phyloP scores from a whole-genome alignment of 2,888 invertebrate species.

The Salticus scenicus region DNA sequence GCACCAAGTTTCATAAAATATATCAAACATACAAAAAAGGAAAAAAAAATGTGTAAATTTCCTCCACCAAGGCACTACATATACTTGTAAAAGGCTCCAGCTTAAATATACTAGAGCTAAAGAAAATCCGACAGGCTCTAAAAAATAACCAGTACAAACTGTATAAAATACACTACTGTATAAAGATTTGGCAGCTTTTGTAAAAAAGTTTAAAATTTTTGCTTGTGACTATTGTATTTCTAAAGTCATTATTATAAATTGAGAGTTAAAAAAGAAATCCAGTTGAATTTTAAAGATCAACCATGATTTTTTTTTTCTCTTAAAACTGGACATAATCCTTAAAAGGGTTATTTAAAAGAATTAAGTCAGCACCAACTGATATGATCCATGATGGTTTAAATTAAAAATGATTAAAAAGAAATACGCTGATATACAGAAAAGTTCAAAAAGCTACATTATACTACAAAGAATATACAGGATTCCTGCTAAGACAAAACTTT shows the following conservation, averaged over 20 bases:
- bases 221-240: not conserved
- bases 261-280: conserved; percentile 1
- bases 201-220: conserved; percentile 46
- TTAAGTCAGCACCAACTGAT: conserved; percentile 2
- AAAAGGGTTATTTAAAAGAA: not conserved
- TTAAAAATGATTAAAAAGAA: no score
- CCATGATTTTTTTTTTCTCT: not conserved
- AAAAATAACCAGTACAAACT: conserved; percentile 47
- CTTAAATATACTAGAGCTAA: conserved; percentile 7
- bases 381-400: not conserved
- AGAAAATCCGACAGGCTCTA: conserved; percentile 17
- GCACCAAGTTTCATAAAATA: conserved; percentile 49
- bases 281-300: not conserved
- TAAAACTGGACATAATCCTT: not conserved
- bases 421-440: no score
- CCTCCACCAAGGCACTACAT: conserved; percentile 57
- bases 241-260: not conserved
- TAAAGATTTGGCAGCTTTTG: conserved; percentile 60
- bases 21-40: conserved; percentile 18
- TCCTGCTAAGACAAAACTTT: no score
- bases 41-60: conserved; percentile 9
- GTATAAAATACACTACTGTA: conserved; percentile 54
- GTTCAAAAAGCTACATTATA: no score
- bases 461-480: no score
- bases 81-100: conserved; percentile 40